These are phyloP conservation scores for Tortrix viridana DNA, from an alignment of 2,888 invertebrate species.

Conservation along the genomic window DNA sequence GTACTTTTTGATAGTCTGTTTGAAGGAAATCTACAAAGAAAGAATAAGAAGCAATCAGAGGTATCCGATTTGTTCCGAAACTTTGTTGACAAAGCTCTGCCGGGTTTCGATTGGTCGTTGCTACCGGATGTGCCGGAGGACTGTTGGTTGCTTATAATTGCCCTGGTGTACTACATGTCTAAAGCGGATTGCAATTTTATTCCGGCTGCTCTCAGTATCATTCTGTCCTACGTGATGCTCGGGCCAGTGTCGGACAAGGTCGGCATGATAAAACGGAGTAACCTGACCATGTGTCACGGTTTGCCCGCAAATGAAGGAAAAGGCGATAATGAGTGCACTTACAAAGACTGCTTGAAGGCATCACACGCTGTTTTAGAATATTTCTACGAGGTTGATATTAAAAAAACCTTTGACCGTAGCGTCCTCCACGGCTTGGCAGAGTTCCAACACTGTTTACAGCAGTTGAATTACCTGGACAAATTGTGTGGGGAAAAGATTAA, in stretches of 20 bases:
- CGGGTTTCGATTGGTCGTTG: conserved; percentile 37
- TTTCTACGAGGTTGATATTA: conserved; percentile 39
- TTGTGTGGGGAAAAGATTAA: conserved; percentile 46
- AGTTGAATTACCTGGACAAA: conserved; percentile 54
- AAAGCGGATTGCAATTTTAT: conserved; percentile 42
- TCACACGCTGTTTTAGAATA: conserved; percentile 40
- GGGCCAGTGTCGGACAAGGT: conserved; percentile 42
- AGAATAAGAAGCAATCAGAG: neutral
- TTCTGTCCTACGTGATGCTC: conserved; percentile 45
- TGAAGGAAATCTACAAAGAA: neutral
- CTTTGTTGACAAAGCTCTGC: conserved; percentile 27
- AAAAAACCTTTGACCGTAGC: conserved; percentile 39
- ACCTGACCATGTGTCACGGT: conserved; percentile 31
- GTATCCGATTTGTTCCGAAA: conserved; percentile 10
- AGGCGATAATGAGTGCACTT: conserved; percentile 11
- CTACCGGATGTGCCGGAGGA: conserved; percentile 38
- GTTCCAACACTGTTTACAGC: conserved; percentile 55
- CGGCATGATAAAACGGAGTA: conserved; percentile 42
- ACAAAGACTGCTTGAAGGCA: conserved; percentile 37
- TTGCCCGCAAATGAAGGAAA: conserved; percentile 4
- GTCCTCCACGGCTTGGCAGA: conserved; percentile 51
- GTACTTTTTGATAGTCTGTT: neutral
- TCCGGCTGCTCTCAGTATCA: conserved; percentile 45
- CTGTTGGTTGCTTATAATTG: conserved; percentile 41
- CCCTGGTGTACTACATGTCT: conserved; percentile 48